Evolutionary conservation across 2,113 vertebrate genomes (phyloP).

Genomic region (Boleophthalmus pectinirostris): DNA sequence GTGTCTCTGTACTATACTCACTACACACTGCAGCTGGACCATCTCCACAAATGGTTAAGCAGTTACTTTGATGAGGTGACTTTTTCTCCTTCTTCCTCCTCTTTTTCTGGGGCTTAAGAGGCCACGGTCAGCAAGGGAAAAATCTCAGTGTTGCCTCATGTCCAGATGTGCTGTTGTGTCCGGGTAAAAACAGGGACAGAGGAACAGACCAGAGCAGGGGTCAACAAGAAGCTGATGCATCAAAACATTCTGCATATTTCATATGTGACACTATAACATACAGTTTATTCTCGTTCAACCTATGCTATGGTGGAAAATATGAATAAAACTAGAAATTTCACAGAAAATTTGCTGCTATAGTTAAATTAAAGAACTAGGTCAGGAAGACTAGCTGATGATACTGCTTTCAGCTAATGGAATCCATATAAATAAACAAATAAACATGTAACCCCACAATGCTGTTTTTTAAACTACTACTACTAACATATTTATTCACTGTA

Average conservation of each 20-base stretch:
- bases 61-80: slow-evolving; percentile 58
- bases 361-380: background rate
- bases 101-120: slow-evolving; percentile 51
- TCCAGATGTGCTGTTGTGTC: slow-evolving; percentile 43
- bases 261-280: background rate
- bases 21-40: slow-evolving; percentile 51
- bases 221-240: slow-evolving; percentile 30
- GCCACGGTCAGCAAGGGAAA: slow-evolving; percentile 44
- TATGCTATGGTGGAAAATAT: background rate
- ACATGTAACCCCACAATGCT: too few relatives aligned
- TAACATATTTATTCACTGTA: background rate
- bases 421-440: too few relatives aligned
- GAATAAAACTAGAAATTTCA: background rate
- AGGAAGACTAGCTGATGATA: too few relatives aligned
- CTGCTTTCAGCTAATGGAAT: too few relatives aligned
- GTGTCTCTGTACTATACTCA: slow-evolving; percentile 39
- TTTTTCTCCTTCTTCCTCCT: slow-evolving; percentile 38
- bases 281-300: background rate
- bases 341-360: background rate
- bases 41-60: slow-evolving; percentile 37
- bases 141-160: slow-evolving; percentile 49
- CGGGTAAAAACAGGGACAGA: slow-evolving; percentile 26
- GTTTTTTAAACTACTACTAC: too few relatives aligned
- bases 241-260: slow-evolving; percentile 28
- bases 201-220: slow-evolving; percentile 35